Conservation (phyloP, 2,113 vertebrate genomes). For the Cynocephalus volans region DNA sequence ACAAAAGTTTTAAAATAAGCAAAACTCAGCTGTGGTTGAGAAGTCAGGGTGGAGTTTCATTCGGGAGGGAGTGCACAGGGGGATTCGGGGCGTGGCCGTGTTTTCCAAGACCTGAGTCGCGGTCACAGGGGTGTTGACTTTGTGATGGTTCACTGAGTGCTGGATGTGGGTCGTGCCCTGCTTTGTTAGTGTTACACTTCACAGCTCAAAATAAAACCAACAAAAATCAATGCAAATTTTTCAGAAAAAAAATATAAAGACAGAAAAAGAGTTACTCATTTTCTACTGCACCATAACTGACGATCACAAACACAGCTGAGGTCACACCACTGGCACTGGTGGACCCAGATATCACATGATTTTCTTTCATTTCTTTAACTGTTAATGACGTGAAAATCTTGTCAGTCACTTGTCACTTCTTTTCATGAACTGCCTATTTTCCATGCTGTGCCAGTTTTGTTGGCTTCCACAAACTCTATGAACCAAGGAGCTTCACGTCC, state of each 20-base stretch:
- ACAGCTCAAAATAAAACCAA: background rate
- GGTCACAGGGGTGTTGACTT: fast-evolving
- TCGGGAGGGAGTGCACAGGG: background rate
- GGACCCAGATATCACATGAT: fast-evolving
- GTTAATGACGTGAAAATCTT: fast-evolving
- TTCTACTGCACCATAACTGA: fast-evolving
- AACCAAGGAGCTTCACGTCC: fast-evolving
- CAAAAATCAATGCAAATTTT: background rate
- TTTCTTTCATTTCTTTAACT: background rate
- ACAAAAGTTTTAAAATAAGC: background rate
- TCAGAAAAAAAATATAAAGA: background rate
- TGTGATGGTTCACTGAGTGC: fast-evolving
- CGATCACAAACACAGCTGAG: fast-evolving
- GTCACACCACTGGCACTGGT: fast-evolving
- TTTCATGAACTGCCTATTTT: fast-evolving
- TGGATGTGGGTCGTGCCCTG: fast-evolving
- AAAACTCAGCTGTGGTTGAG: fast-evolving
- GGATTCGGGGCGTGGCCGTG: fast-evolving
- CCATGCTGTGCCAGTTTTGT: background rate
- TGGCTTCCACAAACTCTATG: fast-evolving
- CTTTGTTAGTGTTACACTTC: fast-evolving
- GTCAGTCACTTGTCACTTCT: fast-evolving
- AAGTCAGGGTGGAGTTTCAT: fast-evolving
- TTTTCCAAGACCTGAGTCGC: fast-evolving
- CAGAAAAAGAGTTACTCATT: fast-evolving